Conservation (phyloP, 53 echinoderm and acorn worm species). For the Echinometra lucunter region DNA sequence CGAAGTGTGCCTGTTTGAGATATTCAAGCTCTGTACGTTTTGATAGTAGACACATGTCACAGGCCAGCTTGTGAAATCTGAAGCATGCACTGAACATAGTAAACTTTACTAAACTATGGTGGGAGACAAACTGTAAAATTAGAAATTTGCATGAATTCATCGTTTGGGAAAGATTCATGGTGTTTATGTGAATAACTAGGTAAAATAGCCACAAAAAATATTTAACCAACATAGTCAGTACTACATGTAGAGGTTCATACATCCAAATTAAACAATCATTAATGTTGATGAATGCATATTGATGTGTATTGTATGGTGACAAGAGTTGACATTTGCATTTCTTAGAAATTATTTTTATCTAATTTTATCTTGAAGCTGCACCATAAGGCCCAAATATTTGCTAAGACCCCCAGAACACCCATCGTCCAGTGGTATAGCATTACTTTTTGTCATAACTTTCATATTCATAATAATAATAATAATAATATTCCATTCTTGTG, state of each 20-base stretch:
- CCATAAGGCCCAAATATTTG: too few relatives aligned
- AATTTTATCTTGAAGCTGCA: too few relatives aligned
- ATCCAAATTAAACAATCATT: neutral
- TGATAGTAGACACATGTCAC: neutral
- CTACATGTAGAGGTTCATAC: neutral
- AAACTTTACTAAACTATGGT: neutral
- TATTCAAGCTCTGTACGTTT: neutral
- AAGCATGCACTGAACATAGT: neutral
- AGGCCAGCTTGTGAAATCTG: neutral
- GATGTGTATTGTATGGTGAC: neutral
- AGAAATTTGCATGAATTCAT: too few relatives aligned
- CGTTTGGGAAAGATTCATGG: neutral
- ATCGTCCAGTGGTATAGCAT: too few relatives aligned
- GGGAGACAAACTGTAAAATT: too few relatives aligned
- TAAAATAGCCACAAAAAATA: neutral
- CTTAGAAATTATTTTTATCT: neutral
- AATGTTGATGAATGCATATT: neutral
- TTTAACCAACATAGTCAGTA: conserved; percentile 11
- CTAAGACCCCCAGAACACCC: too few relatives aligned
- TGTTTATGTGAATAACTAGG: neutral
- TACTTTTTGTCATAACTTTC: too few relatives aligned
- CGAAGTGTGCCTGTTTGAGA: conserved; percentile 7
- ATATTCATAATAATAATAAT: too few relatives aligned
- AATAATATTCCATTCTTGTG: too few relatives aligned
- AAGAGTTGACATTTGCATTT: neutral